phyloP scores from a whole-genome alignment of 2,888 invertebrate species.

The Sturmia bella region DNA sequence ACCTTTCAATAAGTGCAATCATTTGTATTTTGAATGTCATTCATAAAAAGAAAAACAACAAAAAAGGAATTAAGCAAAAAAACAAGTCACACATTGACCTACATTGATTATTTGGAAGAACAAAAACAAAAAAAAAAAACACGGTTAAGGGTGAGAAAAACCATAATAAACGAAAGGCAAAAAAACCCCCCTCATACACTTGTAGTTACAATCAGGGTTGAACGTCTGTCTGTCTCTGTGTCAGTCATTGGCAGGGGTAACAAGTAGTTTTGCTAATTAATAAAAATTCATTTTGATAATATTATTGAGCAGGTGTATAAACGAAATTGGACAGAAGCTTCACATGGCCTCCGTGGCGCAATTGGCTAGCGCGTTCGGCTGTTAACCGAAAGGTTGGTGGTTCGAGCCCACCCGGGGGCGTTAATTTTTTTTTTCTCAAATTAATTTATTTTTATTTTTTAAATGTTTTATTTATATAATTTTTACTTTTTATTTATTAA shows the following conservation, averaged over 20 bases:
- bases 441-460: not conserved
- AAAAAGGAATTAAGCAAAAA: too few species aligned
- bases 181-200: too few species aligned
- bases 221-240: slow-evolving; percentile 23
- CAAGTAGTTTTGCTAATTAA: too few species aligned
- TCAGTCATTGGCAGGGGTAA: too few species aligned
- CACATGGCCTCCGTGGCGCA: slow-evolving; percentile 89
- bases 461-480: not conserved
- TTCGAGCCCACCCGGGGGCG: slow-evolving; percentile 98
- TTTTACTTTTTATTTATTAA: not conserved
- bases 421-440: too few species aligned
- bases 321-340: too few species aligned
- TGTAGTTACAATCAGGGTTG: slow-evolving; percentile 59
- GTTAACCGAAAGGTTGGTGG: slow-evolving; percentile 99
- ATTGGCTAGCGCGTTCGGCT: slow-evolving; percentile 99
- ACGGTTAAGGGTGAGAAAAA: not conserved
- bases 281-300: too few species aligned
- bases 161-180: too few species aligned
- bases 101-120: slow-evolving; percentile 24
- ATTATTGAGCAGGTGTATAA: too few species aligned
- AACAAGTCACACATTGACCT: slow-evolving; percentile 61
- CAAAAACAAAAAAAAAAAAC: too few species aligned
- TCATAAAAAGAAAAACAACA: not conserved
- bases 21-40: slow-evolving; percentile 50
- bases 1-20: slow-evolving; percentile 58